Conservation (phyloP, 2,113 vertebrate genomes). For the Boleophthalmus pectinirostris region DNA sequence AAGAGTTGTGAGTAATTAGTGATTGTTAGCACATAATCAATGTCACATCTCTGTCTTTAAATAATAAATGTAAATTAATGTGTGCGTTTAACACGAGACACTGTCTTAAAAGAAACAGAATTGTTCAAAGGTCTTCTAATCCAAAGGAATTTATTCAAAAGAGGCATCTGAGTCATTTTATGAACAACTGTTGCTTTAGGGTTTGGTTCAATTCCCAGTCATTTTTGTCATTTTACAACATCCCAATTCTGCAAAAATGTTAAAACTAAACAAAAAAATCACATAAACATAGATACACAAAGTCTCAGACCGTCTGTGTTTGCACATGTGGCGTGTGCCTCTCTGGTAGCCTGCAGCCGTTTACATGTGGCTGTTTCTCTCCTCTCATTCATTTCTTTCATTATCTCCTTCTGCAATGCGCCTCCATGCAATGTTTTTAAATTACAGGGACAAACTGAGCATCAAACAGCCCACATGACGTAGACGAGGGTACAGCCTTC, state of each 20-base stretch:
- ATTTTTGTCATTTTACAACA: slow-evolving; percentile 11
- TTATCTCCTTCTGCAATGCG: slow-evolving; percentile 26
- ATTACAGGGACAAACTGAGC: slow-evolving; percentile 46
- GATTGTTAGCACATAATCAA: no score
- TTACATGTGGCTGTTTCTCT: slow-evolving; percentile 37
- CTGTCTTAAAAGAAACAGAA: no score
- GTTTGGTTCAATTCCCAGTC: background rate
- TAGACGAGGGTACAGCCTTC: slow-evolving; percentile 23
- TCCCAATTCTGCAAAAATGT: slow-evolving; percentile 1
- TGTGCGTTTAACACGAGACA: no score
- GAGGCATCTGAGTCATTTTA: background rate
- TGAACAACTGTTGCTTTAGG: background rate
- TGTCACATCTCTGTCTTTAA: background rate
- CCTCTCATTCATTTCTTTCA: slow-evolving; percentile 30
- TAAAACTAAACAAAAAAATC: background rate
- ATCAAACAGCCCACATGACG: slow-evolving; percentile 47
- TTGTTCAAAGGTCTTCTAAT: background rate
- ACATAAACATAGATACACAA: background rate
- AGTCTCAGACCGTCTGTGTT: slow-evolving; percentile 27
- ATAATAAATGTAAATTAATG: no score
- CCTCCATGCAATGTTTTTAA: slow-evolving; percentile 10
- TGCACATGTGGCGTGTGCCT: slow-evolving; percentile 43
- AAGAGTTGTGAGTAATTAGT: no score
- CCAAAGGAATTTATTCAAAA: background rate
- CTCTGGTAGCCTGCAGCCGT: slow-evolving; percentile 15